These are phyloP conservation scores for Anthoscopus minutus DNA, from an alignment of 2,113 vertebrate species.

Conservation along the genomic window DNA sequence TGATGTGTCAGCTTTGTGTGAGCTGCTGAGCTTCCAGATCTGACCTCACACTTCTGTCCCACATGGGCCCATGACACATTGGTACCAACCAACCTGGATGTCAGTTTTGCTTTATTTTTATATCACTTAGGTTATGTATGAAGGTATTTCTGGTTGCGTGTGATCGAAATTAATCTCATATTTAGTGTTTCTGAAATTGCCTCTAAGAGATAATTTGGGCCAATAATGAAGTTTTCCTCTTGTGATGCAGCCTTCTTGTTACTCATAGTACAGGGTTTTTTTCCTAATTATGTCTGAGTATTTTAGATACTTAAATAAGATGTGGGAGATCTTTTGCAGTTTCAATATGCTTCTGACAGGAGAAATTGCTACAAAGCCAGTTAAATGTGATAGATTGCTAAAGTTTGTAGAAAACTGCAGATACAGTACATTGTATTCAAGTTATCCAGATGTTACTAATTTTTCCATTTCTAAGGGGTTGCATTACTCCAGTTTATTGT, in stretches of 20 bases:
- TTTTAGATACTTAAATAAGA: neutral
- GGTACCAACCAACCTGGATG: neutral
- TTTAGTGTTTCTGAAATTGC: neutral
- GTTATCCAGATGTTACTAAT: neutral
- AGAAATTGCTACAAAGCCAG: neutral
- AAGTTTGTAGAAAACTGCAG: neutral
- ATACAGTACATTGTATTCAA: neutral
- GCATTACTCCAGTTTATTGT: neutral
- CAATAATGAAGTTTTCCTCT: neutral
- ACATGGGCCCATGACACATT: neutral
- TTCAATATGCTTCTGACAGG: neutral
- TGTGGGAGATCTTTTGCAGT: neutral
- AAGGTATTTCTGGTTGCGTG: neutral
- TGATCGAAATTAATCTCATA: neutral
- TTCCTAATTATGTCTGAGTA: neutral
- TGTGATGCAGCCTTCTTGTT: neutral
- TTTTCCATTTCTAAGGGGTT: neutral
- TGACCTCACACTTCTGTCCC: neutral
- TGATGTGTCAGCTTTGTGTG: neutral
- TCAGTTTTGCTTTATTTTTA: neutral
- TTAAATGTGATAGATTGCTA: neutral
- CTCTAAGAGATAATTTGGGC: neutral
- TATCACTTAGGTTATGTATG: neutral
- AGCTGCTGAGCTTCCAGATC: neutral
- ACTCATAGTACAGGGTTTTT: neutral